A percentile compares a stretch with the other conserved stretches of the same genome.
Evolutionary conservation across 23 tunicate species (phyloP).

Genomic region (Trididemnum clinides): DNA sequence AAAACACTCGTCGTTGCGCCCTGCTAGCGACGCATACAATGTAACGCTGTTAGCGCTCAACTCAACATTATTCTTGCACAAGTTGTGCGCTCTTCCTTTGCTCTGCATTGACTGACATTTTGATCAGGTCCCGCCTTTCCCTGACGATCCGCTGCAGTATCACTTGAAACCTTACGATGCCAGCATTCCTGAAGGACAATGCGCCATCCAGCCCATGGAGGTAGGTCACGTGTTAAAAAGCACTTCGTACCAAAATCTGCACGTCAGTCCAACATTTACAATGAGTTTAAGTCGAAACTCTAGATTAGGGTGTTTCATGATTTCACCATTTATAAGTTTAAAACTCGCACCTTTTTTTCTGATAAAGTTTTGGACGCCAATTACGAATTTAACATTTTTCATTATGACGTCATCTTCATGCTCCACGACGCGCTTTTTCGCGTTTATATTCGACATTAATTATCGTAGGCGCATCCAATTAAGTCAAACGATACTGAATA

Average conservation of each 20-base stretch:
- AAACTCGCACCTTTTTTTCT: background rate
- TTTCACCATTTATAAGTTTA: background rate
- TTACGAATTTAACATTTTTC: background rate
- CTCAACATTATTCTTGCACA: no score
- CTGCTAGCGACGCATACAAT: no score
- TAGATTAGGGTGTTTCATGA: no score
- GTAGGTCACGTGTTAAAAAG: constrained; percentile 2
- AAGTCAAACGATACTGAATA: constrained; percentile 5
- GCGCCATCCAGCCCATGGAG: constrained; percentile 70
- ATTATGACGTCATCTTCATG: background rate
- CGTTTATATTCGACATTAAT: no score
- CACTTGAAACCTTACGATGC: constrained; percentile 39
- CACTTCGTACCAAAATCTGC: background rate
- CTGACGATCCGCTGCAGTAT: constrained; percentile 59
- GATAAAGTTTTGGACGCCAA: background rate
- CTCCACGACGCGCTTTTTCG: background rate
- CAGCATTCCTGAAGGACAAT: constrained; percentile 71
- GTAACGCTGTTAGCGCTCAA: no score
- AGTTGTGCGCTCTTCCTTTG: background rate
- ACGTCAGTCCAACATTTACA: background rate
- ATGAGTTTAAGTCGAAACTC: no score
- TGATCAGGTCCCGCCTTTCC: constrained; percentile 43
- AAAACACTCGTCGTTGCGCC: no score
- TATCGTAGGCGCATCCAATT: no score
- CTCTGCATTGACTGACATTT: no score